Evolutionary conservation across 1,140 invertebrate genomes (phyloP).

Genomic region (Helicoverpa armigera): DNA sequence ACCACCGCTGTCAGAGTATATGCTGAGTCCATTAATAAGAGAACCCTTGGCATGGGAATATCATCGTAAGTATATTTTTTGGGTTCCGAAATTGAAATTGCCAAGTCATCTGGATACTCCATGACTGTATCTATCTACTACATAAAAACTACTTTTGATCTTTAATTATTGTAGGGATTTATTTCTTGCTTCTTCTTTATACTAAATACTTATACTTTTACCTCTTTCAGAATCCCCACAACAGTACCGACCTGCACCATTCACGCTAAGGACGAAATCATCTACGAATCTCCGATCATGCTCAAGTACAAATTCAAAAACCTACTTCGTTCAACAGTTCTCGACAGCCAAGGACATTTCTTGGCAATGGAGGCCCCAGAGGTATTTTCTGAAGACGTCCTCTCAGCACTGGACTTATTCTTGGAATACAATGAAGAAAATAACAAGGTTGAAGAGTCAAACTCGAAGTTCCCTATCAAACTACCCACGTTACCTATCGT

Average conservation of each 20-base stretch:
- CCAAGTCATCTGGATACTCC: too few relatives aligned
- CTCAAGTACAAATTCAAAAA: background rate
- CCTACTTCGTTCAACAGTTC: background rate
- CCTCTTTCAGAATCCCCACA: background rate
- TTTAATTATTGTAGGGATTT: background rate
- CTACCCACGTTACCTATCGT: too few relatives aligned
- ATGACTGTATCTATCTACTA: too few relatives aligned
- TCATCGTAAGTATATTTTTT: background rate
- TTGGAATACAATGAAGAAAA: background rate
- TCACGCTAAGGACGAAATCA: slow-evolving; percentile 1
- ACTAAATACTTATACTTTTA: background rate
- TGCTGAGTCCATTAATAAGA: background rate
- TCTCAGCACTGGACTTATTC: background rate
- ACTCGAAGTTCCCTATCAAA: too few relatives aligned
- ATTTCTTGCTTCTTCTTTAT: background rate
- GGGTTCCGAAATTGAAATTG: background rate
- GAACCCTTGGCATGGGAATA: background rate
- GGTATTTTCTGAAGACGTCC: background rate
- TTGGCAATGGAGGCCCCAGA: background rate
- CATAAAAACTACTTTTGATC: too few relatives aligned
- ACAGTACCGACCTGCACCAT: background rate
- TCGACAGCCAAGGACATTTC: background rate
- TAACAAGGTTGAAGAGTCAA: too few relatives aligned
- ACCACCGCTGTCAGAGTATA: background rate
- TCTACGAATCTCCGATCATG: background rate